Evolutionary conservation across 1,140 invertebrate species (phyloP), one percentile per base, ranked within the genome.

Genomic region (Rhagoletis pomonella): DNA sequence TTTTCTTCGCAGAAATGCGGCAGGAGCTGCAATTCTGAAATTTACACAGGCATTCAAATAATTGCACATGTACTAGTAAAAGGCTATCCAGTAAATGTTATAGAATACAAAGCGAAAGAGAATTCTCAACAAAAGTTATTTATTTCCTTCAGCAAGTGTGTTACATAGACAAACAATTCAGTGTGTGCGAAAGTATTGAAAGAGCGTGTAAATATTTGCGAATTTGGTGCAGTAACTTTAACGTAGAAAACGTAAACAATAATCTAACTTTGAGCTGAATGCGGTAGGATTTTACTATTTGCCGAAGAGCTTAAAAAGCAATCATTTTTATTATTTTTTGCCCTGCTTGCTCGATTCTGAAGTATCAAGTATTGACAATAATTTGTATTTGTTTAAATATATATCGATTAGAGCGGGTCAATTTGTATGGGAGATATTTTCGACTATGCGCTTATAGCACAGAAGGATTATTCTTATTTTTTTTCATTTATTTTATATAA

Each of bases 161-260:
- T 39, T 67, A 39, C 50, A 55, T 2, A 29, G 29, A 7, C 6
- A 65, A 65, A 65, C 29, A 65, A 7, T 29, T 55, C 50, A 55
- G 50, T 55, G 50, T 55, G 50, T 55, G 50, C 50, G 9, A 29
- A 10, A 29, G 29, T 67, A 67, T 67, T 67, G 29, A 39, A 67
- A 67, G 50, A 67, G 19, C 64, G 64, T 39, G 9, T 39, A 67
- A 67, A 67, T 67, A 67, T 67, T 67, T 67, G 12, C 29, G 39
- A 67, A 1, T 12, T 39, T 29, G 6, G 5, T 29, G 29, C 64
- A 65, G 19, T 65, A 29, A 65, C 64, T 65, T 10, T 5, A 5
- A 65, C 29, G 29, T 29, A 29, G 5, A 65, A 65, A 65, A 19
- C 4, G 50, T 55, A 55, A 55, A 55, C 50, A 55, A 55, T 6